Base-by-base conservation (phyloP, 2,888 invertebrate genomes). In the Orthonychiurus folsomi region DNA sequence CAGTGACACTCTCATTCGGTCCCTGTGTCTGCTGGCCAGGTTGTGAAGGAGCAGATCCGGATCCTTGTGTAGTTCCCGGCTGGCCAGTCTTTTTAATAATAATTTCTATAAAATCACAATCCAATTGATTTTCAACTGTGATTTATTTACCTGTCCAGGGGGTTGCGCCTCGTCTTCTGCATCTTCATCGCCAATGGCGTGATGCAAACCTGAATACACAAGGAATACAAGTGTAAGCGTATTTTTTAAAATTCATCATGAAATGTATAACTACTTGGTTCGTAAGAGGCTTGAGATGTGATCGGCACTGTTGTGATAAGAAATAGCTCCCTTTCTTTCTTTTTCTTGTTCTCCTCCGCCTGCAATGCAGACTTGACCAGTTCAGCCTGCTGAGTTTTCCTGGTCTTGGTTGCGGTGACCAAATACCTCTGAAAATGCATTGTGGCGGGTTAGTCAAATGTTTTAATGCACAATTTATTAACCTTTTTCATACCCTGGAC, bases 371-470 rank as follows among this genome's bases (percentile, higher is more conserved):
- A 85, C 74, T 94, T 90, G 63, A 99, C 93, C 64, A 97, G 85
- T 79, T 99, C 99, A 23, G 97, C 96, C 78, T 99, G 96, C 77
- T 99, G 97, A 77, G 99, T 99, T 76, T 99, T 93, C 23, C 99
- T 84, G 0, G 97, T 99, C 77, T 97, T 95, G 0, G 97, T 97
- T 12, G 99, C 97, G 26, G 99, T 97, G 56, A 99, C 97, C 74
- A 96, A 79, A 3, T 95, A 92, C 68, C 92, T 84, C 90, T 93
- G 77, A 23, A 74, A 69, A 18, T 60, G 54, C 28, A 23, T 21
- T 12, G 24, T 52, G 5, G 48, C 48, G 24, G 21, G 52, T 5
- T 52, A 52, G 48, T 48, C 12, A 48, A 48, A n/a, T n/a, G n/a
- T n/a, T n/a, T n/a, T n/a, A n/a, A n/a, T n/a, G n/a, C n/a, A n/a